Percentiles rank a stretch among this genome's conserved stretches.
Evolutionary conservation across 2,888 invertebrate species (phyloP).

Genomic region (Ectemnius cavifrons): DNA sequence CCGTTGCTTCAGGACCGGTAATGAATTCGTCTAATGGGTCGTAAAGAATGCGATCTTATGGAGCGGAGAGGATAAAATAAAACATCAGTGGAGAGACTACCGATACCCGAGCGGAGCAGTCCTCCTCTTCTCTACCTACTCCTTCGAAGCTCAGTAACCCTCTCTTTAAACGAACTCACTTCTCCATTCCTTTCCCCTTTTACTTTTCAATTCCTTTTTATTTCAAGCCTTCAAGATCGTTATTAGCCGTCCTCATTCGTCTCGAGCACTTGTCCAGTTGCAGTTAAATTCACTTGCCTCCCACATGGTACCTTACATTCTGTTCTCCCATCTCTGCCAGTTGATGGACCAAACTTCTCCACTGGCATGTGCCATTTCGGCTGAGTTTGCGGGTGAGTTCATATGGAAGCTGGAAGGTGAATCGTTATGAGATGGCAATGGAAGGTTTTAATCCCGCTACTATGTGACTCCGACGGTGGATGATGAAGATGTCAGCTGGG

Average conservation of each 20-base stretch:
- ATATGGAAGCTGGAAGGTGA: not conserved
- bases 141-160: constrained; percentile 59
- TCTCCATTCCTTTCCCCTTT: constrained; percentile 39
- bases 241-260: no score
- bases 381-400: no score
- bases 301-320: not conserved
- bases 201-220: not conserved
- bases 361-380: no score
- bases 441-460: constrained; percentile 30
- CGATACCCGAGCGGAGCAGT: constrained; percentile 51
- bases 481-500: constrained; percentile 73
- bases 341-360: no score
- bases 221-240: no score
- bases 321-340: no score
- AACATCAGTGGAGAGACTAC: constrained; percentile 73
- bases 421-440: not conserved
- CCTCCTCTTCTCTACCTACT: no score
- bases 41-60: constrained; percentile 78
- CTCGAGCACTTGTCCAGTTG: no score
- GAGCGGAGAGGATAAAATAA: constrained; percentile 76
- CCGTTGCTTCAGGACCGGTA: constrained; percentile 73
- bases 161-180: constrained; percentile 52
- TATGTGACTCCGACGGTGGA: constrained; percentile 53
- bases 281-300: constrained; percentile 12
- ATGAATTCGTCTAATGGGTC: constrained; percentile 78